These are phyloP conservation scores for Xiphophorus hellerii DNA, from an alignment of 2,113 vertebrate genomes.

Conservation along the genomic window DNA sequence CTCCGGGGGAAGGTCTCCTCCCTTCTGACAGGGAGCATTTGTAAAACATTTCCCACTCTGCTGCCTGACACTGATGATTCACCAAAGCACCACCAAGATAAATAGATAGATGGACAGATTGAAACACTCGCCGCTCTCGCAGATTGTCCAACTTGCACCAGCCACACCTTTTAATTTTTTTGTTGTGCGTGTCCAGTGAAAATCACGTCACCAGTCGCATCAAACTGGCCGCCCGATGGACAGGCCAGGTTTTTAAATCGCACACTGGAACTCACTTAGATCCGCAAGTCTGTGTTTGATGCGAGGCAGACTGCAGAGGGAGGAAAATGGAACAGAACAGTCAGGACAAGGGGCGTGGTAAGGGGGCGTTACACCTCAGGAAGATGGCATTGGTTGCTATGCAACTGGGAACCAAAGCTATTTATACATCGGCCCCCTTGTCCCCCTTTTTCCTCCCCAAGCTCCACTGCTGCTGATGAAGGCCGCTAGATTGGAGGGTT, in stretches of 20 bases:
- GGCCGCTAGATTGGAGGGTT: slow-evolving; percentile 59
- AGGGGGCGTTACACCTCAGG: slow-evolving; percentile 80
- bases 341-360: slow-evolving; percentile 83
- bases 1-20: slow-evolving; percentile 93
- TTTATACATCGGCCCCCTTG: slow-evolving; percentile 81
- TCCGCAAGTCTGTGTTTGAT: slow-evolving; percentile 58
- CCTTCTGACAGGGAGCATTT: slow-evolving; percentile 95
- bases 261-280: slow-evolving; percentile 34
- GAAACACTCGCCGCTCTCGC: slow-evolving; percentile 7
- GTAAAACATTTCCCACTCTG: slow-evolving; percentile 92
- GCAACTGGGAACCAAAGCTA: slow-evolving; percentile 84
- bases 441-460: slow-evolving; percentile 76
- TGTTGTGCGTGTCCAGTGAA: slow-evolving; percentile 25
- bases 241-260: slow-evolving; percentile 56
- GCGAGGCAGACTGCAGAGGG: slow-evolving; percentile 65
- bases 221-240: slow-evolving; percentile 43
- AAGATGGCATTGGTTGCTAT: slow-evolving; percentile 86
- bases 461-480: slow-evolving; percentile 69
- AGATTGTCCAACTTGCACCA: slow-evolving; percentile 37
- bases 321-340: slow-evolving; percentile 78
- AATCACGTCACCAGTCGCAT: slow-evolving; percentile 32
- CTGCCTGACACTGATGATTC: slow-evolving; percentile 84
- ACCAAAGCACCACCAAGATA: slow-evolving; percentile 53
- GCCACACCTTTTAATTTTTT: slow-evolving; percentile 61
- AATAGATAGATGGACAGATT: slow-evolving; percentile 47